phyloP scores from a whole-genome alignment of 2,113 vertebrate species.

The Corapipo altera region DNA sequence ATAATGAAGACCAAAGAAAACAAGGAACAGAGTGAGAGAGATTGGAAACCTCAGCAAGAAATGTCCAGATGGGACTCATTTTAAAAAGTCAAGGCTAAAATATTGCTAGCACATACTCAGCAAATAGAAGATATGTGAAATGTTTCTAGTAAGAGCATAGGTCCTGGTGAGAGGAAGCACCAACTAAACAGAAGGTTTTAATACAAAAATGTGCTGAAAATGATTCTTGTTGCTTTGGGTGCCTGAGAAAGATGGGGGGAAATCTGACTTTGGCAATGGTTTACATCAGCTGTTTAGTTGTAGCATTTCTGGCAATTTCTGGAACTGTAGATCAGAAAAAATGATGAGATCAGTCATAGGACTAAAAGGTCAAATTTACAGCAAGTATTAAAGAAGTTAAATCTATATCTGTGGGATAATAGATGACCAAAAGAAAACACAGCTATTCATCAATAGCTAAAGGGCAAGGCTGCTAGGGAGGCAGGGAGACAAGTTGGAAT shows the following conservation, averaged over 20 bases:
- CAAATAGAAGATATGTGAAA: slow-evolving; percentile 30
- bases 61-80: slow-evolving; percentile 57
- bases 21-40: slow-evolving; percentile 10
- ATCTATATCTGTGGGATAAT: slow-evolving; percentile 49
- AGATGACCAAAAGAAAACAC: slow-evolving; percentile 18
- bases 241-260: not conserved
- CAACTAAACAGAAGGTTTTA: slow-evolving; percentile 29
- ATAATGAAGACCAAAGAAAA: slow-evolving; percentile 63
- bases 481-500: not conserved
- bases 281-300: slow-evolving; percentile 16
- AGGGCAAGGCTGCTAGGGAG: slow-evolving; percentile 22
- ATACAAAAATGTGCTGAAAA: not conserved
- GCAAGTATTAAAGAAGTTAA: slow-evolving; percentile 47
- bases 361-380: slow-evolving; percentile 44
- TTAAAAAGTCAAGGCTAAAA: slow-evolving; percentile 53
- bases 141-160: slow-evolving; percentile 7
- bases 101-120: slow-evolving; percentile 40
- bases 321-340: slow-evolving; percentile 21
- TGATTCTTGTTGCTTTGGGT: not conserved
- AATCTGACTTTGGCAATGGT: not conserved
- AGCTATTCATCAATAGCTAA: slow-evolving; percentile 51
- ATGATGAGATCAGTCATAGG: slow-evolving; percentile 22
- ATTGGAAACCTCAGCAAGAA: slow-evolving; percentile 59
- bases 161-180: not conserved
- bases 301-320: slow-evolving; percentile 39